Evolutionary conservation across 2,797 vertebrate genomes (phyloP).

Genomic region (Gastrophryne carolinensis): DNA sequence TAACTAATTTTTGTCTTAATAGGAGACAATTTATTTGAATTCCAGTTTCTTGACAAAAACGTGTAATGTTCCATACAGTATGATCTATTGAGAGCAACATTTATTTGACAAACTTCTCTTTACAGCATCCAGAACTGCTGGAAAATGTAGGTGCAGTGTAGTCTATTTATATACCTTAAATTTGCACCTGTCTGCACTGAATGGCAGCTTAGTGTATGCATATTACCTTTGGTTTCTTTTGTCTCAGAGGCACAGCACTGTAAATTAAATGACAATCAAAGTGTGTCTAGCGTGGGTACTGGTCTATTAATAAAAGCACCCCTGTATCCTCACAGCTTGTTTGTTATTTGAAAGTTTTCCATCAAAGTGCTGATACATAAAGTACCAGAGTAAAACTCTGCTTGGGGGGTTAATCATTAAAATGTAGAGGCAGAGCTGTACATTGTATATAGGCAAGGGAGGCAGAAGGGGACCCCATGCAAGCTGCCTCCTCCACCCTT

Average conservation of each 20-base stretch:
- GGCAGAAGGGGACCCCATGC: too few species aligned
- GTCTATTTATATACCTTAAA: not conserved
- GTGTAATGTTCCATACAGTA: too few species aligned
- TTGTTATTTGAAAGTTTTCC: conserved; percentile 3
- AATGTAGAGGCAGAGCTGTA: too few species aligned
- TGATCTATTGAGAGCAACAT: too few species aligned
- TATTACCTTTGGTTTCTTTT: not conserved
- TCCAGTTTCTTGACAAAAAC: too few species aligned
- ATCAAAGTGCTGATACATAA: not conserved
- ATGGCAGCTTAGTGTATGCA: not conserved
- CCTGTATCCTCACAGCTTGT: not conserved
- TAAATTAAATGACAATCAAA: conserved; percentile 23
- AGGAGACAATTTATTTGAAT: too few species aligned
- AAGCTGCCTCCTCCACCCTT: too few species aligned
- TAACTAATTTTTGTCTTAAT: too few species aligned
- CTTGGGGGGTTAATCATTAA: too few species aligned
- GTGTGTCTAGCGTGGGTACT: not conserved
- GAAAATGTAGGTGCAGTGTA: not conserved
- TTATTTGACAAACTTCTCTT: not conserved
- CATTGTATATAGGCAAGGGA: too few species aligned
- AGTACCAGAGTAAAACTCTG: too few species aligned
- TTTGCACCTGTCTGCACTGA: not conserved
- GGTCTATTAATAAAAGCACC: conserved; percentile 7
- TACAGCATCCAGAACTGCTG: not conserved
- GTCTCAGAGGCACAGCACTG: not conserved